These are phyloP conservation scores for Acrocera orbiculus DNA, from an alignment of 2,888 invertebrate species.

Conservation along the genomic window DNA sequence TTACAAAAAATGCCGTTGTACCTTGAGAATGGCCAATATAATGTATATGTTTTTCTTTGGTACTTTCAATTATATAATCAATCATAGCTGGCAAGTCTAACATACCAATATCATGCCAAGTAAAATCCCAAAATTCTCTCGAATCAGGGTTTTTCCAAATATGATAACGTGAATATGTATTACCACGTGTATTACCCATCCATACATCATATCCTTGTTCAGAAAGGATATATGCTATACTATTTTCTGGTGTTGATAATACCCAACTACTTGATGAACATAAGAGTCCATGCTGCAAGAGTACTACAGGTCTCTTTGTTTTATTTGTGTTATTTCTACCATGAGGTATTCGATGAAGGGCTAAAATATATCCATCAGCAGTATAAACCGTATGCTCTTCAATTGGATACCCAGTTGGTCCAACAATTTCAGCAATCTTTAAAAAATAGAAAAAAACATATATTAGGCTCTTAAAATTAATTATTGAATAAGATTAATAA, in stretches of 20 bases:
- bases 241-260: slow-evolving; percentile 45
- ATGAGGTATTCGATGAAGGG: too few relatives aligned
- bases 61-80: slow-evolving; percentile 42
- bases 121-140: slow-evolving; percentile 41
- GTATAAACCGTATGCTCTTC: too few relatives aligned
- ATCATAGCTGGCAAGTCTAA: slow-evolving; percentile 69
- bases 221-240: slow-evolving; percentile 34
- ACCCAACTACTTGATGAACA: slow-evolving; percentile 58
- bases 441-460: too few relatives aligned
- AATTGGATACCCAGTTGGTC: too few relatives aligned
- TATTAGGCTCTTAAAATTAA: too few relatives aligned
- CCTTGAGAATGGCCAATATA: slow-evolving; percentile 56
- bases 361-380: too few relatives aligned
- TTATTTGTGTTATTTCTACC: too few relatives aligned
- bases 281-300: slow-evolving; percentile 53
- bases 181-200: slow-evolving; percentile 67
- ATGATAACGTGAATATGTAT: slow-evolving; percentile 39
- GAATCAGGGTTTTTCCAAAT: slow-evolving; percentile 34
- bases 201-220: slow-evolving; percentile 59
- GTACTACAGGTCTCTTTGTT: slow-evolving; percentile 32
- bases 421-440: too few relatives aligned
- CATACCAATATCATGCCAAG: slow-evolving; percentile 52
- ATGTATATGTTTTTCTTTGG: slow-evolving; percentile 42
- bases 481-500: too few relatives aligned
- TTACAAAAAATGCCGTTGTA: slow-evolving; percentile 23